These are phyloP conservation scores for Bilobella aurantiaca DNA, from an alignment of 1,140 invertebrate species.

Conservation along the genomic window DNA sequence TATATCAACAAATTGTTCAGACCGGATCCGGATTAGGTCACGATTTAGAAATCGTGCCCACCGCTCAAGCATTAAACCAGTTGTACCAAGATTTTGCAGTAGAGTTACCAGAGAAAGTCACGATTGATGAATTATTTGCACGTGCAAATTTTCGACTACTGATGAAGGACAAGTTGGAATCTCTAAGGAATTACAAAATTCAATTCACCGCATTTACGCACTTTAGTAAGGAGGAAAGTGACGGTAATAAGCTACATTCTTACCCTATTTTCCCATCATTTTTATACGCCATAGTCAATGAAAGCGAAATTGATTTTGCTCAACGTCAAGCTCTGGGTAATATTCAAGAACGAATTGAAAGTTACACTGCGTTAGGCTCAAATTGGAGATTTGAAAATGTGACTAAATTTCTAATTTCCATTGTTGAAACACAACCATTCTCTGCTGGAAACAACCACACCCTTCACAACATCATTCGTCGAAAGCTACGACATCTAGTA, in stretches of 20 bases:
- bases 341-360: conserved; percentile 5
- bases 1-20: background rate
- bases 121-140: background rate
- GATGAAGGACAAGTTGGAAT: background rate
- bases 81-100: background rate
- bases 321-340: background rate
- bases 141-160: background rate
- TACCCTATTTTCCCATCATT: background rate
- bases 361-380: background rate
- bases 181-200: background rate
- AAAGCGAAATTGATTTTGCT: background rate
- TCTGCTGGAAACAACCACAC: background rate
- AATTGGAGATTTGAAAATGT: background rate
- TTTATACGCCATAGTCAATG: background rate
- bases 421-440: background rate
- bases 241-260: background rate
- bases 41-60: background rate
- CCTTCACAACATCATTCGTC: background rate
- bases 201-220: background rate
- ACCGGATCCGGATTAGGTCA: background rate
- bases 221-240: background rate
- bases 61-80: background rate
- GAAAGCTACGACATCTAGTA: background rate
- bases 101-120: background rate
- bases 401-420: background rate